These are phyloP conservation scores for Patella ulyssiponensis DNA, from an alignment of 2,888 invertebrate genomes.

Conservation along the genomic window DNA sequence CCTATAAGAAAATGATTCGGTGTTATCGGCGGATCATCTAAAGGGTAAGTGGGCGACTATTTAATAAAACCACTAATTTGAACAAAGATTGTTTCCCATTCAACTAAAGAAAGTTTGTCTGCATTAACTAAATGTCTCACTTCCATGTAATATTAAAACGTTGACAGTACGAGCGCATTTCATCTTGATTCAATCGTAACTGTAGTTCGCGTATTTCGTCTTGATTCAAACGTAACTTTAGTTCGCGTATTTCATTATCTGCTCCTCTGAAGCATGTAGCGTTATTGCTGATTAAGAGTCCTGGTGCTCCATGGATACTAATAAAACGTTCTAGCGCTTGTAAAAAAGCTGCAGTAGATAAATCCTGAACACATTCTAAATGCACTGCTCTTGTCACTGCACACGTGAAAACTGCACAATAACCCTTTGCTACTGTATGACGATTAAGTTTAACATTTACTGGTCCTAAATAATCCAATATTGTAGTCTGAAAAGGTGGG, in stretches of 20 bases:
- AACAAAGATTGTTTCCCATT: neutral
- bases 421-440: neutral
- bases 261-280: neutral
- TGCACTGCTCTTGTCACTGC: neutral
- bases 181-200: too few species aligned
- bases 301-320: neutral
- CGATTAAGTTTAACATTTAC: constrained; percentile 1
- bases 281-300: neutral
- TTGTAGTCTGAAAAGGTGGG: neutral
- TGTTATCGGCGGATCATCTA: neutral
- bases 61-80: neutral
- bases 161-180: neutral
- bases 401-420: constrained; percentile 4
- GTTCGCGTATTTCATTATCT: neutral
- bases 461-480: constrained; percentile 3
- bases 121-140: neutral
- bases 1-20: neutral
- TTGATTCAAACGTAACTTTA: constrained; percentile 1
- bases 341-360: neutral
- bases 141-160: neutral
- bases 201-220: neutral
- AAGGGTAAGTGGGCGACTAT: constrained; percentile 1
- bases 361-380: constrained; percentile 2
- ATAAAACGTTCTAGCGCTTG: neutral
- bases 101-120: neutral